Evolutionary conservation across 2,888 invertebrate species (phyloP).

Genomic region (Lepidochitona cinerea): DNA sequence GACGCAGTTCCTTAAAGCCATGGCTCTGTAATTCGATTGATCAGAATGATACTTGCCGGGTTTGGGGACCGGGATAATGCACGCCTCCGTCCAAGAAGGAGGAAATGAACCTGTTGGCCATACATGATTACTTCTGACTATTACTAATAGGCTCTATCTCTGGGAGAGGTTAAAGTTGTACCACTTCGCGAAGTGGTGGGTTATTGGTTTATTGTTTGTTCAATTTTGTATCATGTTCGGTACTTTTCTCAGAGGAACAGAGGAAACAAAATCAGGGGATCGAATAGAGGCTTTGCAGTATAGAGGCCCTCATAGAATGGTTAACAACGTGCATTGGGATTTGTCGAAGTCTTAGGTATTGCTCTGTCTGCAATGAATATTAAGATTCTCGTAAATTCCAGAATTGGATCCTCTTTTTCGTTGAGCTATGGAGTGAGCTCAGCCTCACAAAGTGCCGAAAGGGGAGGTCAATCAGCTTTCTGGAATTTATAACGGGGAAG

Average conservation of each 20-base stretch:
- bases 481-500: too few relatives aligned
- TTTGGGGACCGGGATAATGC: background rate
- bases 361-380: background rate
- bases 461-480: too few relatives aligned
- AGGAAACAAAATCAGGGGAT: background rate
- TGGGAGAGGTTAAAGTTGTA: background rate
- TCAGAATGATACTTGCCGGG: background rate
- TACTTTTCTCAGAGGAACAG: background rate
- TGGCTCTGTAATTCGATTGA: background rate
- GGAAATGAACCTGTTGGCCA: background rate
- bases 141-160: background rate
- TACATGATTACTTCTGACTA: too few relatives aligned
- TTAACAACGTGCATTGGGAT: background rate
- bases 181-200: too few relatives aligned
- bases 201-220: too few relatives aligned
- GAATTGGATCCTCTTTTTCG: background rate
- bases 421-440: too few relatives aligned
- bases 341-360: background rate
- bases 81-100: conserved; percentile 4
- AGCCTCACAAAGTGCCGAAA: too few relatives aligned
- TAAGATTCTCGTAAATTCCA: background rate
- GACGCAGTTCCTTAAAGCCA: background rate
- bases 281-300: background rate
- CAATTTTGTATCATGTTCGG: background rate
- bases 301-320: background rate